Evolutionary conservation across 1,140 invertebrate genomes (phyloP).

Genomic region (Phortica variegata): DNA sequence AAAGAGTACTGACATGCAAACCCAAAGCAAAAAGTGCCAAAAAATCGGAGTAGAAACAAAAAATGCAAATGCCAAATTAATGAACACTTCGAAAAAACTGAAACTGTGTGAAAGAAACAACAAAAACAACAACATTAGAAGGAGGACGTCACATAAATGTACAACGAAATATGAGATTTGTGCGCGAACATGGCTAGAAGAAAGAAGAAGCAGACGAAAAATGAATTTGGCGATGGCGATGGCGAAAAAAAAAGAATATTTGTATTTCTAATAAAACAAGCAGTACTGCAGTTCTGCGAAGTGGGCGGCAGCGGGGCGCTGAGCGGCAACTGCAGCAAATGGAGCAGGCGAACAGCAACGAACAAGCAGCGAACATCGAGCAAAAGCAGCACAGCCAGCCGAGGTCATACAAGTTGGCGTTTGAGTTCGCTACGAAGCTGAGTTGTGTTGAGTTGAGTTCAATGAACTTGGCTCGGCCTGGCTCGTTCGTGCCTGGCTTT

Average conservation of each 20-base stretch:
- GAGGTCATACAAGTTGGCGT: no score
- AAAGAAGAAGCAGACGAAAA: background rate
- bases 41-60: background rate
- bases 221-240: no score
- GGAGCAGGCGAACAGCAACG: no score
- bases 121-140: background rate
- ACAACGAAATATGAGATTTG: slow-evolving; percentile 31
- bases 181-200: background rate
- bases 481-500: no score
- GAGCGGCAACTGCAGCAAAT: background rate
- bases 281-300: slow-evolving; percentile 26
- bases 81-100: background rate
- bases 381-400: no score
- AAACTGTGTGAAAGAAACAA: background rate
- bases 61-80: background rate
- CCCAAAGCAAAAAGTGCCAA: background rate
- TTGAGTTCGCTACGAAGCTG: no score
- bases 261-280: slow-evolving; percentile 4
- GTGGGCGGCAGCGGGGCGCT: background rate
- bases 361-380: no score
- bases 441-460: background rate
- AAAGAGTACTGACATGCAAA: slow-evolving; percentile 5
- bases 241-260: background rate
- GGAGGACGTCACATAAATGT: slow-evolving; percentile 23
- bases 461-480: slow-evolving; percentile 10